Base-by-base conservation (phyloP, 2,797 vertebrate genomes). In the Poecilia gillii region DNA sequence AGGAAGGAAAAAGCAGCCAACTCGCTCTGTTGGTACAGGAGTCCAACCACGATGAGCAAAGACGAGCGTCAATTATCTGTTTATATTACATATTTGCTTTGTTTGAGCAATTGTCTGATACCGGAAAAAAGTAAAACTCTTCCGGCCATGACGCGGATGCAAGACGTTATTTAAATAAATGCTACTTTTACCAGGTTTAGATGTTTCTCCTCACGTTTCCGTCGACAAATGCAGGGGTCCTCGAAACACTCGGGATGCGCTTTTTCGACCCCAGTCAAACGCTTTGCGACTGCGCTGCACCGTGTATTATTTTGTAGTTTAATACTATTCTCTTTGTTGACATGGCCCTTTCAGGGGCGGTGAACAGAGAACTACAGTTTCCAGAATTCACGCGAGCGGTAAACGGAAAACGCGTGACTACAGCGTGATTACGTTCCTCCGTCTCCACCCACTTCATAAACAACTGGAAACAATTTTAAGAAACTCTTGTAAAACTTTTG, bases 241-340 rank as follows among this genome's bases (percentile, higher is more conserved):
- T 0, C 49, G 33, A 89, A 53, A 82, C 46, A 73, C 73, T 79
- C 79, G 18, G 79, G 86, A 92, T 91, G 85, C 79, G 78, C 85
- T 31, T 81, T 78, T 55, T 18, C 20, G 55, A 45, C 75, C 39
- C 33, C 73, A 45, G 6, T 73, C 3, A 28, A 31, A 49, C 43
- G 1, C 0, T 81, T 72, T 83, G 85, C 90, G 90, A 2, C 53
- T 90, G 91, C 89, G 89, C 71, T 0, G 36, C 2, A 33, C 74
- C 4, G 6, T 68, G 7, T 57, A 6, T 53, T 76, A n/a, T 20
- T 46, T 76, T 91, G 96, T 94, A 96, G 95, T 96, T 91, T 46
- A 23, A 12, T 6, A 1, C 4, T 0, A 12, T 31, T 7, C 2
- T 41, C 23, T 0, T 0, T 9, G 0, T 16, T 4, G 51, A 53